Evolutionary conservation across 2,113 vertebrate genomes (phyloP).

Genomic region (Rhinolophus sinicus): DNA sequence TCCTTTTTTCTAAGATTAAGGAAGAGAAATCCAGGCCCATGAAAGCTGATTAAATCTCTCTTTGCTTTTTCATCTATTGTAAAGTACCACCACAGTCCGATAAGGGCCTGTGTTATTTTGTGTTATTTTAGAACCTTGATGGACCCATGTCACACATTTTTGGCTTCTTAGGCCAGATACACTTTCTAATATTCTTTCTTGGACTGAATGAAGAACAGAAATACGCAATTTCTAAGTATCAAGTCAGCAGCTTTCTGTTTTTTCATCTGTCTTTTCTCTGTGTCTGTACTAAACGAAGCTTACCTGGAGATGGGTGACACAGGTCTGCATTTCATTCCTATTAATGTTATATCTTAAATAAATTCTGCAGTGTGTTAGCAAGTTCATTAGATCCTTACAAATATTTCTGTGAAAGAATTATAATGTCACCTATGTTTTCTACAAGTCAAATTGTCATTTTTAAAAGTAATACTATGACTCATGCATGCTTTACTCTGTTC

Average conservation of each 20-base stretch:
- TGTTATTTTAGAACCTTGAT: conserved; percentile 29
- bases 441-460: not conserved
- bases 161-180: not conserved
- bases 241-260: not conserved
- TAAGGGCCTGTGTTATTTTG: not conserved
- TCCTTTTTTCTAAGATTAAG: conserved; percentile 34
- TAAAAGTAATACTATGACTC: not conserved
- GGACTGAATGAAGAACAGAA: conserved; percentile 1
- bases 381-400: not conserved
- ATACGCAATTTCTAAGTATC: conserved; percentile 1
- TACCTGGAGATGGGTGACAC: not conserved
- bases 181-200: conserved; percentile 9
- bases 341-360: conserved; percentile 20
- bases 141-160: not conserved
- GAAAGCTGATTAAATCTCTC: conserved; percentile 57
- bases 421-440: conserved; percentile 20
- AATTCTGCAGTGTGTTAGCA: not conserved
- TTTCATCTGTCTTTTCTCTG: not conserved
- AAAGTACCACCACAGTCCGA: not conserved
- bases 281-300: not conserved
- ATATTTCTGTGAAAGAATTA: conserved; percentile 38
- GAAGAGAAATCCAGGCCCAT: conserved; percentile 44
- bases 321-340: conserved; percentile 1
- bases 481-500: not conserved
- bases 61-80: conserved; percentile 55